A percentile compares a stretch with the other conserved stretches of the same genome.
These are phyloP conservation scores for Chamaedrilus cognettii DNA, from an alignment of 2,888 invertebrate genomes.

Conservation along the genomic window DNA sequence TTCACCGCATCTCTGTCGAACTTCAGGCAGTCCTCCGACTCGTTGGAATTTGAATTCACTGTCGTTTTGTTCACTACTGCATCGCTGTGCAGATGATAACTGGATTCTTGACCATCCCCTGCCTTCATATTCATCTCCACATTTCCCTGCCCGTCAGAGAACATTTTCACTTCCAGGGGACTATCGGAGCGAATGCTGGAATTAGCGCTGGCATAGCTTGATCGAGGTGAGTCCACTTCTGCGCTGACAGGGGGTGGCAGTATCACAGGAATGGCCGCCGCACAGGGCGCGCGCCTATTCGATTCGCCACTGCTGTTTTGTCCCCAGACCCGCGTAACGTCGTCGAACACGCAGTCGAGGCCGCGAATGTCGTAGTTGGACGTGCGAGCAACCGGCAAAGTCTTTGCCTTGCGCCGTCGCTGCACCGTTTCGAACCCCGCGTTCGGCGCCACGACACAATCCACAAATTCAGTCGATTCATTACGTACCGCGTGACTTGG, in stretches of 20 bases:
- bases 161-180: too few relatives aligned
- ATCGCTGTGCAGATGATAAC: too few relatives aligned
- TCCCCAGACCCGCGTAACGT: too few relatives aligned
- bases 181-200: slow-evolving; percentile 1
- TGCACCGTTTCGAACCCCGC: background rate
- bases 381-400: background rate
- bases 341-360: background rate
- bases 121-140: too few relatives aligned
- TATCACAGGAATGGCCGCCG: too few relatives aligned
- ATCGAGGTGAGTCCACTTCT: background rate
- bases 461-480: background rate
- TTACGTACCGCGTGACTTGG: background rate
- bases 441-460: background rate
- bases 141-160: too few relatives aligned
- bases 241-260: too few relatives aligned
- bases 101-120: too few relatives aligned
- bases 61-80: too few relatives aligned
- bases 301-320: background rate
- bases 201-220: background rate
- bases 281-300: background rate
- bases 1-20: too few relatives aligned
- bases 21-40: too few relatives aligned
- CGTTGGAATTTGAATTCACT: too few relatives aligned
- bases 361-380: background rate
- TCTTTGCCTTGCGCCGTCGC: background rate